A percentile compares a stretch with the other conserved stretches of the same genome.
These are phyloP conservation scores for Apamea anceps DNA, from an alignment of 2,888 invertebrate genomes.

Conservation along the genomic window DNA sequence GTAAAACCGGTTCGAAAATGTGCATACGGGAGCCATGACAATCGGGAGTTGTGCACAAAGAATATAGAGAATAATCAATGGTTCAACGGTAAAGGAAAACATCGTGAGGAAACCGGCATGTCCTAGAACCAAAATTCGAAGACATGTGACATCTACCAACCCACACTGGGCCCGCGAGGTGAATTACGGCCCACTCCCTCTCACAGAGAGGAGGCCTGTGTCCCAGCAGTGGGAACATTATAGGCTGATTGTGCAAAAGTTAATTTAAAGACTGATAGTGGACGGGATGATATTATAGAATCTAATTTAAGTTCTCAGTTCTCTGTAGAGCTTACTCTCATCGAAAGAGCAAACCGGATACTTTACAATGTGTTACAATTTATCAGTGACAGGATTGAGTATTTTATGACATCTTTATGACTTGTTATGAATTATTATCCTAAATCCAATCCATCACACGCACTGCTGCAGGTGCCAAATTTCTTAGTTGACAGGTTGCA, in stretches of 20 bases:
- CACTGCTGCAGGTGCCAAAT: slow-evolving; percentile 47
- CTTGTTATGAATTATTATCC: slow-evolving; percentile 47
- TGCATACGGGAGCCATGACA: background rate
- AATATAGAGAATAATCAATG: background rate
- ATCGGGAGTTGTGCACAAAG: background rate
- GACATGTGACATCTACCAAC: background rate
- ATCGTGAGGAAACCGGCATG: background rate
- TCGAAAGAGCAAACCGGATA: background rate
- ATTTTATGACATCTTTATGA: slow-evolving; percentile 53
- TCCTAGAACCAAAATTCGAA: background rate
- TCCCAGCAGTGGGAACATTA: background rate
- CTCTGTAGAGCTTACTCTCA: background rate
- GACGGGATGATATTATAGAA: background rate
- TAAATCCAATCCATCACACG: slow-evolving; percentile 42
- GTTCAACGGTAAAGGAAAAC: background rate
- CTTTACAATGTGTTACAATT: slow-evolving; percentile 32
- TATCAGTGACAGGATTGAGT: slow-evolving; percentile 8
- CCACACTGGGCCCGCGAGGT: background rate
- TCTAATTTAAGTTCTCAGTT: slow-evolving; percentile 7
- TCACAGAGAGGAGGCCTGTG: background rate
- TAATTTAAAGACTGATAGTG: background rate
- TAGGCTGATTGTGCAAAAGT: background rate
- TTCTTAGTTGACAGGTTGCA: slow-evolving; percentile 36
- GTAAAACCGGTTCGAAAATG: background rate
- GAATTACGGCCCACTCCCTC: background rate